Base-by-base conservation (phyloP, 2,113 vertebrate species). In the Tachuris rubrigastra region DNA sequence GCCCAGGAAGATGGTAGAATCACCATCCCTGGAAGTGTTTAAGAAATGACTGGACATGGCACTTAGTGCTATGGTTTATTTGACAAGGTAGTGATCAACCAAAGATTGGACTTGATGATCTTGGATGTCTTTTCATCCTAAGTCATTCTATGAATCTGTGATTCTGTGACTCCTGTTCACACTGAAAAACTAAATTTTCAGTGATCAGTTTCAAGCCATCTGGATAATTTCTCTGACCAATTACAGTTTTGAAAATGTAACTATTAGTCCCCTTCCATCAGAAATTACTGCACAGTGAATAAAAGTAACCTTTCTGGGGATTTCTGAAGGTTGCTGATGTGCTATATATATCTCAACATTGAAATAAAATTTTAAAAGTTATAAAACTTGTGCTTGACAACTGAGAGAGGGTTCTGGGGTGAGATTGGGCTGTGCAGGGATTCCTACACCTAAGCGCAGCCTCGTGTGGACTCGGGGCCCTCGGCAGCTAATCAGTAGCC, bases 31-130 rank as follows among this genome's bases (percentile, higher is more conserved):
- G 10, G 42, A 49, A 58, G 8, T 5, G 12, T 50, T 58, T 35
- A 37, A 42, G 31, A 58, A 65, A 73, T 42, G 5, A 66, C 25
- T 80, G 0, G 0, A 28, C 0, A 0, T 17, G 9, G 30, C 41
- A 55, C 9, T n/a, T 12, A 30, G 24, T 79, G 30, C 10, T 49
- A 14, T 31, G 25, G 21, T 56, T 56, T 80, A 65, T 41, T 56
- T 65, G 67, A 31, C 42, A 88, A 56, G 10, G 25, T 35, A 35
- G 25, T 17, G 28, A 18, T 55, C 30, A n/a, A 9, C 31, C 58
- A 41, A 41, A 79, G 30, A 15, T 10, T 49, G 24, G 50, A 56
- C 35, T 65, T 31, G 11, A 79, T 25, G 30, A 56, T 58, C 31
- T 50, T 49, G 21, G 37, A 58, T 41, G 3, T 35, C 18, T 66